Evolutionary conservation across 2,797 vertebrate genomes (phyloP).

Genomic region (Peromyscus melanophrys): DNA sequence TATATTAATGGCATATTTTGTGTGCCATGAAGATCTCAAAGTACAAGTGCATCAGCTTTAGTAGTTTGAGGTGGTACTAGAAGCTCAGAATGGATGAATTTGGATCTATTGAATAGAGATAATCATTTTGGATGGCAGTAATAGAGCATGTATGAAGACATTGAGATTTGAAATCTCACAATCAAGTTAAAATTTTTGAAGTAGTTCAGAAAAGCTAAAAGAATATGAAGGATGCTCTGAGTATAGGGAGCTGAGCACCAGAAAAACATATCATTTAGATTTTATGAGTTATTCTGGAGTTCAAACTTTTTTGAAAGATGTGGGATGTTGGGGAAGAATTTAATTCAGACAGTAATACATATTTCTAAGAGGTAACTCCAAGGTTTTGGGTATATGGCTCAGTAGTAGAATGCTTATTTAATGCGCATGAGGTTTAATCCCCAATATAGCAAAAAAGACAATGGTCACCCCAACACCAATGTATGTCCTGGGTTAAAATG

Average conservation of each 20-base stretch:
- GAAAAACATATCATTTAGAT: background rate
- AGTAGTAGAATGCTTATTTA: background rate
- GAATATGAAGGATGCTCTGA: background rate
- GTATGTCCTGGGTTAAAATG: background rate
- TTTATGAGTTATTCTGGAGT: background rate
- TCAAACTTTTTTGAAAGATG: slow-evolving; percentile 16
- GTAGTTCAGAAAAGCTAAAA: background rate
- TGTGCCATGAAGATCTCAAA: background rate
- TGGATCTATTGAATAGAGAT: background rate
- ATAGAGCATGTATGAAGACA: background rate
- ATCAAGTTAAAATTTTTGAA: background rate
- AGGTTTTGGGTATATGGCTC: background rate
- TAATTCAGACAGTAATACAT: background rate
- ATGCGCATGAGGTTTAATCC: background rate
- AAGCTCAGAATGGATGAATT: background rate
- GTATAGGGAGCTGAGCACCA: background rate
- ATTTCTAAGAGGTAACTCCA: background rate
- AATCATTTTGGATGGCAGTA: slow-evolving; percentile 19
- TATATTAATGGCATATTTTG: background rate
- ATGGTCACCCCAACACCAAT: background rate
- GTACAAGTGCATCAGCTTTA: background rate
- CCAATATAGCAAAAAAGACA: background rate
- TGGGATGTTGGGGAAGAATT: background rate
- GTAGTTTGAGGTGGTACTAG: background rate
- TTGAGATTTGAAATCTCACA: slow-evolving; percentile 12